Percentiles rank a stretch among this genome's conserved stretches.
Conservation (phyloP, 2,797 vertebrate genomes). For the Toxotes lorentzi region DNA sequence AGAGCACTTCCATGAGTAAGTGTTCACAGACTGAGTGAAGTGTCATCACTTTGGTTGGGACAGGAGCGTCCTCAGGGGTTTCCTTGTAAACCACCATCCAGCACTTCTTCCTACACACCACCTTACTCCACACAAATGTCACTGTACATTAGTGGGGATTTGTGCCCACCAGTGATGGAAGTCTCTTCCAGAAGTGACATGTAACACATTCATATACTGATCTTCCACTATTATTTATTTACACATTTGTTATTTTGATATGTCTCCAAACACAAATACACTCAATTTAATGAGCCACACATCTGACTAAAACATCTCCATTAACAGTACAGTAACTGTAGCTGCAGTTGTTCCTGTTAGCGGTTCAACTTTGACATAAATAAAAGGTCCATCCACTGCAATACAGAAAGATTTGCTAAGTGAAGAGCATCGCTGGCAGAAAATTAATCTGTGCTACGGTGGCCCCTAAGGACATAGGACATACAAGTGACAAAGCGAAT, state of each 20-base stretch:
- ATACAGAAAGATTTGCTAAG: not conserved
- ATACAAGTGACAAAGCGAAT: not conserved
- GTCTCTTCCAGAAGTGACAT: not conserved
- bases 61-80: constrained; percentile 66
- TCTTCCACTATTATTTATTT: not conserved
- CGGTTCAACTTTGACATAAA: not conserved
- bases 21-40: constrained; percentile 62
- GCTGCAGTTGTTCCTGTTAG: not conserved
- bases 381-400: not conserved
- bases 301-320: not conserved
- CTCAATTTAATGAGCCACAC: not conserved
- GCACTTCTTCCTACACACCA: constrained; percentile 53
- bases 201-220: not conserved
- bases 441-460: not conserved
- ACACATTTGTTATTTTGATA: not conserved
- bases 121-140: constrained; percentile 51
- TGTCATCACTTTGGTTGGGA: constrained; percentile 68
- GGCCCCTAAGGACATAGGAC: not conserved
- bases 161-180: constrained; percentile 44
- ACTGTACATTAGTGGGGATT: constrained; percentile 46
- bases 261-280: not conserved
- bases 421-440: not conserved
- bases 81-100: constrained; percentile 60
- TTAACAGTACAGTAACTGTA: not conserved
- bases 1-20: constrained; percentile 65